Conservation (phyloP, 37 sponge, comb jelly and placozoan genomes). For the Ianthella basta region DNA sequence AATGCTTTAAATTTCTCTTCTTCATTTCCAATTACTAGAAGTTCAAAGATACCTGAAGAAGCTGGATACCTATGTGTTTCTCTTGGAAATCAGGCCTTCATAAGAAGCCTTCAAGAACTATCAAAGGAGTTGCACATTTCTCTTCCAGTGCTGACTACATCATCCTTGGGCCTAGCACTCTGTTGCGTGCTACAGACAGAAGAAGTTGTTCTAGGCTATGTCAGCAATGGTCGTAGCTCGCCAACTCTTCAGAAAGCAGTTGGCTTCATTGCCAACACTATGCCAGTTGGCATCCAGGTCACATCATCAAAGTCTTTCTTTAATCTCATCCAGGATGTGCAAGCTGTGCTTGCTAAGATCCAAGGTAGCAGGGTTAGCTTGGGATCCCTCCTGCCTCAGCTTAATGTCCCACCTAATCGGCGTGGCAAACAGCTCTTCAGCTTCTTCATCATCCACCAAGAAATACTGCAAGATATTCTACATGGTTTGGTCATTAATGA, state of each 20-base stretch:
- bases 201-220: constrained; percentile 14
- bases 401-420: background rate
- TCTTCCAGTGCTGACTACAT: background rate
- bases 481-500: background rate
- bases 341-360: background rate
- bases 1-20: background rate
- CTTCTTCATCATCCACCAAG: constrained; percentile 12
- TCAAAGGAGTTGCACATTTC: background rate
- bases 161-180: constrained; percentile 17
- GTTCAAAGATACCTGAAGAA: background rate
- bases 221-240: background rate
- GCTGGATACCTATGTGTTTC: constrained; percentile 1
- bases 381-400: background rate
- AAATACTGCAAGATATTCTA: background rate
- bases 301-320: background rate
- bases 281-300: constrained; percentile 28
- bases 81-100: background rate
- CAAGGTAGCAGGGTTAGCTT: background rate
- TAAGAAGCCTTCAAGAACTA: background rate
- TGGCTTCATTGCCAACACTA: constrained; percentile 27
- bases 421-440: background rate
- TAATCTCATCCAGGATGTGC: background rate
- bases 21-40: background rate
- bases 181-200: background rate
- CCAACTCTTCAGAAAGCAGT: background rate